Evolutionary conservation across 2,797 vertebrate species (phyloP).

Genomic region (Varecia variegata): DNA sequence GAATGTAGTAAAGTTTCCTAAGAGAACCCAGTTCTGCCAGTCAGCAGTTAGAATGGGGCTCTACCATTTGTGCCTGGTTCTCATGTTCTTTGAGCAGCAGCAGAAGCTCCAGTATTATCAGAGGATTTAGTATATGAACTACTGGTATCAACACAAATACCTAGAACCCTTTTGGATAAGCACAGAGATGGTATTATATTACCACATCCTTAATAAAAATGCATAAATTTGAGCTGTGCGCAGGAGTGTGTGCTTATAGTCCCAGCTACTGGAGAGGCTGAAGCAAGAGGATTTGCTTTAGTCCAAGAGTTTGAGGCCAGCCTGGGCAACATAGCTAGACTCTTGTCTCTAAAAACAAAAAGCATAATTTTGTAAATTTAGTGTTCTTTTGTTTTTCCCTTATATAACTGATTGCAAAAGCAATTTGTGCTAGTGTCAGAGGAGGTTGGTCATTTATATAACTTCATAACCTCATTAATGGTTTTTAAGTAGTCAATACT

Average conservation of each 20-base stretch:
- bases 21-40: neutral
- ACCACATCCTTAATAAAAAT: conserved; percentile 25
- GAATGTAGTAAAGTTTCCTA: neutral
- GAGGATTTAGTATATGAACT: neutral
- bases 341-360: neutral
- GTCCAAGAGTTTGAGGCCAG: neutral
- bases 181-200: neutral
- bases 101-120: neutral
- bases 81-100: conserved; percentile 17
- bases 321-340: neutral
- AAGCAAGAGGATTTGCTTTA: neutral
- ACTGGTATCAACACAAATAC: neutral
- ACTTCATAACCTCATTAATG: neutral
- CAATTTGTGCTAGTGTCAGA: neutral
- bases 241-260: neutral
- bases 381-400: neutral
- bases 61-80: neutral
- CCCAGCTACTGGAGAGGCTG: neutral
- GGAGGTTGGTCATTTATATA: neutral
- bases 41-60: neutral
- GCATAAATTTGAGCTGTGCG: neutral
- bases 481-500: neutral
- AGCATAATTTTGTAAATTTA: neutral
- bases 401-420: neutral
- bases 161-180: neutral